Base-by-base conservation (phyloP, 2,797 vertebrate genomes). In the Hafferia zeledoni region DNA sequence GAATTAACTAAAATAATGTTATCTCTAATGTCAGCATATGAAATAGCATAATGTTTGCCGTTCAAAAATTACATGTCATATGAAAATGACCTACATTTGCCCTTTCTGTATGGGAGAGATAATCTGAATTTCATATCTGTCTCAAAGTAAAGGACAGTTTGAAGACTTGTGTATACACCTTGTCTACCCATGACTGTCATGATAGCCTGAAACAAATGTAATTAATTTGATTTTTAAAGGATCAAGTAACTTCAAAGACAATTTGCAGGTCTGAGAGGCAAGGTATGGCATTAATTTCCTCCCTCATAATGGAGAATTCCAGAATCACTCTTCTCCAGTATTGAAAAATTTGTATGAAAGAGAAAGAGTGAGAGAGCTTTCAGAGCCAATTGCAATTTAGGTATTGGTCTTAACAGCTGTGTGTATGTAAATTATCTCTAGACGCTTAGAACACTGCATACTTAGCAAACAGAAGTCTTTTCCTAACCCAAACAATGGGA, bases 161-260 rank as follows among this genome's bases (percentile, higher is more conserved):
- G 91, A 96, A 96, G 83, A 52, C 53, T 57, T 85, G 37, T 68
- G 80, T 83, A 87, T 90, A 94, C 44, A 93, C 50, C 93, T 96
- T 94, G 83, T 89, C 95, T 95, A 92, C 56, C 82, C 63, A 65
- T 64, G 82, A 85, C 24, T 87, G 80, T 89, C 79, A 86, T 57
- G 61, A 71, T 76, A 76, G 83, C 90, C 89, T 95, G 87, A 97
- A 97, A 94, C 13, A 50, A 97, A 95, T 49, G 67, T 60, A 94
- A 82, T 74, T 11, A 96, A 89, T 87, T 94, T 95, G 97, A 97
- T 97, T 96, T 90, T 60, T 96, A 93, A 86, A 79, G 69, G 88
- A 95, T 91, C 80, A 95, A 96, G 81, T 95, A 97, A 96, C 94
- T 97, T 97, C 91, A 93, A 96, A 96, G 72, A 93, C 50, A 93